Percentiles rank a stretch among this genome's conserved stretches.
Evolutionary conservation across 2,113 vertebrate genomes (phyloP).

Genomic region (Myotis davidii): DNA sequence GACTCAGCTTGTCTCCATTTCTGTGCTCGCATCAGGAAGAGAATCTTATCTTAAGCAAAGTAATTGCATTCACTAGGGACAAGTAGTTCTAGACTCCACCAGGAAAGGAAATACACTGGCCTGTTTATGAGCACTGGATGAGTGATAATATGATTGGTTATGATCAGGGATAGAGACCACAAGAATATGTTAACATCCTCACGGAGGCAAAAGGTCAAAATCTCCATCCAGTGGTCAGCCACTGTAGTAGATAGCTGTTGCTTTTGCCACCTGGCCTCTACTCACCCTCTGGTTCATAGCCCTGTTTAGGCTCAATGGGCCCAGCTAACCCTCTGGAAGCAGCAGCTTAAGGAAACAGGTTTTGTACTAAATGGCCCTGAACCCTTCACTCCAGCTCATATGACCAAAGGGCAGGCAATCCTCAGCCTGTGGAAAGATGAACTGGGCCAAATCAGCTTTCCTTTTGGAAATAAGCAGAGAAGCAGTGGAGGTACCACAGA

Average conservation of each 20-base stretch:
- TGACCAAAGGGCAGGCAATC: not conserved
- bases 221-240: not conserved
- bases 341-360: not conserved
- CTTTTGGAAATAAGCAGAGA: not conserved
- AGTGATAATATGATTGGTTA: not conserved
- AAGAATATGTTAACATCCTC: not conserved
- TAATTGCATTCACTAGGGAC: not conserved
- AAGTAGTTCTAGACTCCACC: not conserved
- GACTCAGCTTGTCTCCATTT: not conserved
- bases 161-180: not conserved
- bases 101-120: not conserved
- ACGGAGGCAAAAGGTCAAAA: not conserved
- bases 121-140: not conserved
- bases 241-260: not conserved
- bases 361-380: not conserved
- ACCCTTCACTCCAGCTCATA: not conserved
- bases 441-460: not conserved
- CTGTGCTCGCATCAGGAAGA: not conserved
- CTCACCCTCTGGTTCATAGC: not conserved
- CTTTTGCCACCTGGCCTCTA: not conserved
- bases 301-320: not conserved
- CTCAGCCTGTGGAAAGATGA: not conserved
- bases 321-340: not conserved
- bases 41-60: not conserved
- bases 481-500: not conserved